These are phyloP conservation scores for Nudaria mundana DNA, from an alignment of 2,888 invertebrate species.

Conservation along the genomic window DNA sequence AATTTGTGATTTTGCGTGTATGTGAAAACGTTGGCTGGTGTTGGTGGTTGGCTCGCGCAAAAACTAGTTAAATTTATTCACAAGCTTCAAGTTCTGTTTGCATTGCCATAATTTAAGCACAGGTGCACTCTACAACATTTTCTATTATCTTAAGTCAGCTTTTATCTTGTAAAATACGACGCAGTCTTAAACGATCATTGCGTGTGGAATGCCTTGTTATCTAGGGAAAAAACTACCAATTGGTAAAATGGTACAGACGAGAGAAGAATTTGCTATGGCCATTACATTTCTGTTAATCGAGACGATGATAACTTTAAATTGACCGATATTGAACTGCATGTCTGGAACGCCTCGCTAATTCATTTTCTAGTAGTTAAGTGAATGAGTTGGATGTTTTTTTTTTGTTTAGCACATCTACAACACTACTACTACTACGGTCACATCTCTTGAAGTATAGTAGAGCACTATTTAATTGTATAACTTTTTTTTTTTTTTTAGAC, in stretches of 20 bases:
- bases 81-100: constrained; percentile 26
- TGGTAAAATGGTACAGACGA: constrained; percentile 1
- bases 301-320: constrained; percentile 9
- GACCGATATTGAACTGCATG: constrained; percentile 23
- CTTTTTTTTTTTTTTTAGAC: background rate
- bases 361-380: constrained; percentile 12
- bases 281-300: background rate
- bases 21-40: too few species aligned
- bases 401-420: background rate
- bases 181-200: constrained; percentile 36
- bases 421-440: background rate
- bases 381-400: background rate
- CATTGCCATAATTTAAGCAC: constrained; percentile 38
- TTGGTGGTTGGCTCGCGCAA: constrained; percentile 30
- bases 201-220: constrained; percentile 32
- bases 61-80: constrained; percentile 41
- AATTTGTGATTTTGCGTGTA: too few species aligned
- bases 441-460: background rate
- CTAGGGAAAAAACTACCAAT: constrained; percentile 14
- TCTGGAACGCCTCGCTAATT: constrained; percentile 10
- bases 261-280: background rate
- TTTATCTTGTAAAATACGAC: constrained; percentile 39
- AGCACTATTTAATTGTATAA: background rate
- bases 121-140: constrained; percentile 34
- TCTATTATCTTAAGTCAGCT: constrained; percentile 36